phyloP scores from a whole-genome alignment of 2,113 vertebrate genomes.

The Osmerus mordax region DNA sequence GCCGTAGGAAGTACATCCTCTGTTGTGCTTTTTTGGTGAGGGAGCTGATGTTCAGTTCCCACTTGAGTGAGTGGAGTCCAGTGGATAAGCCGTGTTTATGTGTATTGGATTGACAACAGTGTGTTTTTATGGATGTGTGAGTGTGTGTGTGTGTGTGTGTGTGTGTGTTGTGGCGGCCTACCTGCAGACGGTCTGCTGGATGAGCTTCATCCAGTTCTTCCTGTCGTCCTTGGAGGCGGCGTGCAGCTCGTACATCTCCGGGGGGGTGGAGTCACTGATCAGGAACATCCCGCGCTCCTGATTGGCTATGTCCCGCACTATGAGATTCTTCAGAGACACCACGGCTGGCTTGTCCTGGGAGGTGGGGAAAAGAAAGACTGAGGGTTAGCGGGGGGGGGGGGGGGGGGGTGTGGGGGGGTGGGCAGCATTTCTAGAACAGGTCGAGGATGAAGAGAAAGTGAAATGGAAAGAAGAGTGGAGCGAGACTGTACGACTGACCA shows the following conservation, averaged over 20 bases:
- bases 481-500: constrained; percentile 72
- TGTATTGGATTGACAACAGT: background rate
- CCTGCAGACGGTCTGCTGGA: constrained; percentile 83
- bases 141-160: too few relatives aligned
- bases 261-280: constrained; percentile 79
- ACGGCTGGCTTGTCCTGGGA: constrained; percentile 85
- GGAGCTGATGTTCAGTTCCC: too few relatives aligned
- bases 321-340: constrained; percentile 85
- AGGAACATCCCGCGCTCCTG: constrained; percentile 96
- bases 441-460: background rate
- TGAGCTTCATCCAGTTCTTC: constrained; percentile 85
- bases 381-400: background rate
- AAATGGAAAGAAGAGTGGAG: background rate
- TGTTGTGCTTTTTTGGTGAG: too few relatives aligned
- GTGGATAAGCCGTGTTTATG: background rate
- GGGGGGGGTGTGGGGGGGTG: background rate
- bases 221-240: constrained; percentile 80
- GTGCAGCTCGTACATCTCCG: constrained; percentile 93
- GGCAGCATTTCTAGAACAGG: background rate
- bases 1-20: too few relatives aligned
- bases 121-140: background rate
- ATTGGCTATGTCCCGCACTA: constrained; percentile 93
- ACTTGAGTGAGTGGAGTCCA: background rate
- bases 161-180: constrained; percentile 39
- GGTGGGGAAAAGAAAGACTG: constrained; percentile 12